These are phyloP conservation scores for Eilema depressum DNA, from an alignment of 2,888 invertebrate species.

Conservation along the genomic window DNA sequence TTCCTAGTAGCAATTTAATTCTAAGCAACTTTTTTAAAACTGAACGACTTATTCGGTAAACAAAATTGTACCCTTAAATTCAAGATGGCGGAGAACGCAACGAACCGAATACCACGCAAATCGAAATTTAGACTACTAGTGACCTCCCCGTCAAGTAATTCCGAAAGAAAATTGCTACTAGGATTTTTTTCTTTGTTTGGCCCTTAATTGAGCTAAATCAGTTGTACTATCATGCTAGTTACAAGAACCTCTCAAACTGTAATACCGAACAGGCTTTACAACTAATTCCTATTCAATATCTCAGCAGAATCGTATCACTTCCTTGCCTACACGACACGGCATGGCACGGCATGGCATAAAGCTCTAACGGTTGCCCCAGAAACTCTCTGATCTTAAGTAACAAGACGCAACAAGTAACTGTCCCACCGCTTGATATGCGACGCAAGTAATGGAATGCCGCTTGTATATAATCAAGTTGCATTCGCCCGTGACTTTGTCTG, in stretches of 20 bases:
- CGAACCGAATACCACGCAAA: no score
- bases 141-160: no score
- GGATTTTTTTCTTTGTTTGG: no score
- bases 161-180: no score
- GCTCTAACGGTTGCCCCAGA: conserved; percentile 62
- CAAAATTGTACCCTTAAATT: no score
- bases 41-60: no score
- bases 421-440: conserved; percentile 44
- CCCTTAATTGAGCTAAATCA: no score
- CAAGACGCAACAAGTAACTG: conserved; percentile 48
- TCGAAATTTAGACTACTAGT: no score
- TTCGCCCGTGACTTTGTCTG: not conserved
- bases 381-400: conserved; percentile 53
- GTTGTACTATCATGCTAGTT: no score
- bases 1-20: no score
- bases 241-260: not conserved
- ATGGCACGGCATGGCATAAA: conserved; percentile 26
- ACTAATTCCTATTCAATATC: conserved; percentile 11
- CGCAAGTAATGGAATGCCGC: conserved; percentile 18
- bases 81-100: no score
- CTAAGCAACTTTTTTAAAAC: no score
- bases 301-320: conserved; percentile 19
- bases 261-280: not conserved
- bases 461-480: conserved; percentile 16
- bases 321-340: conserved; percentile 18